Evolutionary conservation across 2,888 invertebrate species (phyloP), one percentile per base, ranked within the genome.

Genomic region (Magallana nippona): DNA sequence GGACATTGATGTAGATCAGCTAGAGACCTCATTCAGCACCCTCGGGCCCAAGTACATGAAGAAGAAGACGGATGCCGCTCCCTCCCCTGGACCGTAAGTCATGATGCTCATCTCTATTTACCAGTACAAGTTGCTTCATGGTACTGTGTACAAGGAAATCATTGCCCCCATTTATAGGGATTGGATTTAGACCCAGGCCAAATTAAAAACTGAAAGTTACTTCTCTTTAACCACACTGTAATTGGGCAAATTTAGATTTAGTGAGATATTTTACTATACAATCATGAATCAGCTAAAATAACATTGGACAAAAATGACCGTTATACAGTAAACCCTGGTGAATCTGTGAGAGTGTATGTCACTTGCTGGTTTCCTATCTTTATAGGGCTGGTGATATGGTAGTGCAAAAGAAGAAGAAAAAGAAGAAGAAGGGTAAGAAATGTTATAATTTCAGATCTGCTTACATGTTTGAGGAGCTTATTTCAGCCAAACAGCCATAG

Each of bases 21-120:
- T 99, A 78, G 98, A 99, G 94, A 96, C 96, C 0, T 96, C 94
- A 55, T 94, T 94, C 89, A 90, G 93, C 89, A 97, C 82, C 96
- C 96, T 97, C 95, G 97, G 97, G n/a, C 97, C 97, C 2, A 98
- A 98, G 94, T 97, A 98, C 82, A 96, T 97, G 55, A 97, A 97
- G 94, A 97, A 97, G 93, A 89, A 92, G 87, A 87, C 91, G 82
- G 81, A 84, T 1, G 90, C 94, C 57, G 89, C 90, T 84, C 90
- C 91, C 15, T 92, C 92, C 60, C 92, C 92, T 27, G 89, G 88
- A 85, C 87, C 88, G 91, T 92, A 87, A 87, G 91, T 90, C 19
- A 32, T 2, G 17, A 32, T 2, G 1, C 17, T 60, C 11, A n/a
- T n/a, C n/a, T n/a, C n/a, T n/a, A n/a, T n/a, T n/a, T n/a, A 19